A percentile compares a stretch with the other conserved stretches of the same genome.
Conservation (phyloP, 2,797 vertebrate species). For the Lagorchestes hirsutus region DNA sequence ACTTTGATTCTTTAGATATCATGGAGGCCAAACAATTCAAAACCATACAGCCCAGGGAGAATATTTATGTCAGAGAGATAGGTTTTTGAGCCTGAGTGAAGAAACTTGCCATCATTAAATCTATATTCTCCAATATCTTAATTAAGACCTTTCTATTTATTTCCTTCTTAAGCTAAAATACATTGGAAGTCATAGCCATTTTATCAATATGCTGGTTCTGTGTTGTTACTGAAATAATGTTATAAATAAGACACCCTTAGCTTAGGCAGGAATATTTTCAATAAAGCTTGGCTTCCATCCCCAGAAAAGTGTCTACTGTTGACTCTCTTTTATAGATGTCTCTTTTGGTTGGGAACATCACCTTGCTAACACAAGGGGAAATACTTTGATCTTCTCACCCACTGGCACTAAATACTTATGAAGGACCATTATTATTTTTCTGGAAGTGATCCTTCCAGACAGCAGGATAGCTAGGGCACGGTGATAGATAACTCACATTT, state of each 20-base stretch:
- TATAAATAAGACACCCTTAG: neutral
- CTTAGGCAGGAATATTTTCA: neutral
- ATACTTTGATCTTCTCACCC: constrained; percentile 20
- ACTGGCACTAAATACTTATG: constrained; percentile 13
- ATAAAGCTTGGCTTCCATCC: neutral
- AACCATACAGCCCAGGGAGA: neutral
- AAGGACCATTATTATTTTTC: neutral
- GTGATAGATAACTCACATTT: constrained; percentile 37
- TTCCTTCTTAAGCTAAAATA: constrained; percentile 37
- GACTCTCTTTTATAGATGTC: neutral
- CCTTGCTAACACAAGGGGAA: neutral
- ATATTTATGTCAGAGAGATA: neutral
- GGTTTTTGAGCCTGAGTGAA: neutral
- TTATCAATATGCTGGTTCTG: neutral
- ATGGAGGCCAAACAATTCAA: neutral
- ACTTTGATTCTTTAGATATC: neutral
- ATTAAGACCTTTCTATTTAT: constrained; percentile 31
- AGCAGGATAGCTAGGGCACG: constrained; percentile 8
- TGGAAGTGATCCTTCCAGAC: constrained; percentile 12
- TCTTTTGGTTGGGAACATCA: neutral
- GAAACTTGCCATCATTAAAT: neutral
- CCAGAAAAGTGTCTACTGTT: neutral
- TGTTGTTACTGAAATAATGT: neutral
- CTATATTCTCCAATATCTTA: constrained; percentile 33
- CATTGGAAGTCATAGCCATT: constrained; percentile 5